Base-by-base conservation (phyloP, 2,113 vertebrate genomes). In the Ophiodon elongatus region DNA sequence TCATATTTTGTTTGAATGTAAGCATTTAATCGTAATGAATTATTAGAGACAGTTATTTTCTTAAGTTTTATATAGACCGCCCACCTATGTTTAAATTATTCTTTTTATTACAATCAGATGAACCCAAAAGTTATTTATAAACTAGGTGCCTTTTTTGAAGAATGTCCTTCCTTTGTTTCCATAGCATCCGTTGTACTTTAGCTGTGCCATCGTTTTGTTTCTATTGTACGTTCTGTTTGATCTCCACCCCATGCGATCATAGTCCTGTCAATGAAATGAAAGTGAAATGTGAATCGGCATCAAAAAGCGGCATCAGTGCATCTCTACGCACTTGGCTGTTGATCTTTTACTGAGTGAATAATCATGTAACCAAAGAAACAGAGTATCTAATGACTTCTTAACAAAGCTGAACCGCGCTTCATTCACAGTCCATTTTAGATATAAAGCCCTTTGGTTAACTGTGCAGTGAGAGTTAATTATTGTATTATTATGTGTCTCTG, bases 401-500 rank as follows among this genome's bases (percentile, higher is more conserved):
- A 77, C 50, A 76, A 64, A 41, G 25, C 52, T 25, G 25, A 79
- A 60, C 45, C 29, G 29, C 23, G 8, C 68, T 73, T 75, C 11
- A 76, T 67, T 80, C 59, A 43, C 56, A 50, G n/a, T 62, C 15
- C 33, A 56, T 68, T 87, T 75, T 33, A 73, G 62, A 52, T 15
- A 70, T 27, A 78, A 79, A 75, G 50, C 37, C 23, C 41, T 80
- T 65, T 73, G 50, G 39, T 86, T 72, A 74, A 59, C 71, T 45
- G 23, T 8, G 3, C 59, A 73, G 47, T 25, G 17, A 77, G 59
- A 80, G 57, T 73, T 73, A 76, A 86, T 83, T 77, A 73, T 64
- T 65, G 43, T 62, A 71, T 83, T 45, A 83, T 76, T 74, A 70
- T 82, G n/a, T 43, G 39, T 76, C 35, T 78, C 66, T 47, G 14